Conservation (phyloP, 2,888 invertebrate species). For the Papilio elwesi region DNA sequence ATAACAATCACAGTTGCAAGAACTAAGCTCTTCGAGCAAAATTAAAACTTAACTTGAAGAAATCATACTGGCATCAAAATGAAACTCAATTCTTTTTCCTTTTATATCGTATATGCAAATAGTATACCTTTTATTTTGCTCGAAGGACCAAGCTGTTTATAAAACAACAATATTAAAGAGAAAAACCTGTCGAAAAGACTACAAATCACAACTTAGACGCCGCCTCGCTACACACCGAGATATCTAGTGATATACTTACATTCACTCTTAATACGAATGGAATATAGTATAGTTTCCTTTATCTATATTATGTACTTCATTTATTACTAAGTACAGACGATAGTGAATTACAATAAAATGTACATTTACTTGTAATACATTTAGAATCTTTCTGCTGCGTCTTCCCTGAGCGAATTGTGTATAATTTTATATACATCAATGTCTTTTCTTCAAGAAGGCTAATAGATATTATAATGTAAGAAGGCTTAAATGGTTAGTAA, state of each 20-base stretch:
- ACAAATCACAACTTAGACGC: slow-evolving; percentile 76
- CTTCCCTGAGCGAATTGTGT: slow-evolving; percentile 10
- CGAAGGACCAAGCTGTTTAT: slow-evolving; percentile 39
- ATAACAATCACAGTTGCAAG: slow-evolving; percentile 69
- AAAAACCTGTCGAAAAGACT: slow-evolving; percentile 76
- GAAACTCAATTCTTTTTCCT: not conserved
- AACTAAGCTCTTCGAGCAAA: slow-evolving; percentile 37
- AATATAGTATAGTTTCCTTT: slow-evolving; percentile 75
- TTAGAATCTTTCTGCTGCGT: slow-evolving; percentile 39
- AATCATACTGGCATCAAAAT: not conserved
- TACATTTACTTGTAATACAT: slow-evolving; percentile 38
- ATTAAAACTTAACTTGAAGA: not conserved
- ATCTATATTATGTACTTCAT: slow-evolving; percentile 78
- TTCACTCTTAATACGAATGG: slow-evolving; percentile 74
- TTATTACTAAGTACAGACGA: slow-evolving; percentile 59
- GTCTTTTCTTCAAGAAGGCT: slow-evolving; percentile 6
- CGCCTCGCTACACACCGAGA: slow-evolving; percentile 58
- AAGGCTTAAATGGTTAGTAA: slow-evolving; percentile 8
- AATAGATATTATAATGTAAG: slow-evolving; percentile 1
- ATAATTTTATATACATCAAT: slow-evolving; percentile 1
- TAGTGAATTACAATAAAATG: slow-evolving; percentile 41
- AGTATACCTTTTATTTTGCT: slow-evolving; percentile 38
- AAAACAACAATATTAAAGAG: slow-evolving; percentile 62
- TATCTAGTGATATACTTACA: slow-evolving; percentile 73
- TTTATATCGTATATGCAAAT: not conserved